Evolutionary conservation across 2,797 vertebrate genomes (phyloP).

Genomic region (Chromis chromis): DNA sequence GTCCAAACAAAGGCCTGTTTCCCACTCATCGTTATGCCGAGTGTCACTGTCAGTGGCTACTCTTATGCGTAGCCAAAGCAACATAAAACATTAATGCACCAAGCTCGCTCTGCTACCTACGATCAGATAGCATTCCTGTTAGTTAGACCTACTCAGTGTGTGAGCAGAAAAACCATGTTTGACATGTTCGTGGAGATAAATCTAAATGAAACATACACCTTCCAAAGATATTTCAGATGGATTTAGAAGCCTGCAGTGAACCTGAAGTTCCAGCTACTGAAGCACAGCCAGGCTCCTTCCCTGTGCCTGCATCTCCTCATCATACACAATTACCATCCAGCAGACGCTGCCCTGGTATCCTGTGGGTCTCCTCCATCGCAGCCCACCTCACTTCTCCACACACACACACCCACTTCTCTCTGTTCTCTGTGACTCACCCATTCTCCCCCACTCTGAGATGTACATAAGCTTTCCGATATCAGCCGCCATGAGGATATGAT

Average conservation of each 20-base stretch:
- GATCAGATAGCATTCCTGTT: conserved; percentile 22
- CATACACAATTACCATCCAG: conserved; percentile 64
- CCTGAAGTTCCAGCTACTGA: conserved; percentile 10
- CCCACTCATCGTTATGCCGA: conserved; percentile 76
- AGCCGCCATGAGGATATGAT: conserved; percentile 12
- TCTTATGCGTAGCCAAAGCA: conserved; percentile 48
- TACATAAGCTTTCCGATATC: not conserved
- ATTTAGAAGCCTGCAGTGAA: conserved; percentile 1
- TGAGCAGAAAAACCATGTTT: not conserved
- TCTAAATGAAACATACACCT: conserved; percentile 3
- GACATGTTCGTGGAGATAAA: conserved; percentile 8
- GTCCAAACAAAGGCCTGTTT: conserved; percentile 85
- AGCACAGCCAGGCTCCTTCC: conserved; percentile 16
- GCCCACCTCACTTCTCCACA: conserved; percentile 24
- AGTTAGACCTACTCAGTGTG: not conserved
- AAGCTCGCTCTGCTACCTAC: conserved; percentile 45
- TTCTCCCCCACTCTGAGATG: conserved; percentile 11
- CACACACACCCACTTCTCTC: conserved; percentile 21
- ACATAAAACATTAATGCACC: conserved; percentile 76
- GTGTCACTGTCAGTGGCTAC: conserved; percentile 71
- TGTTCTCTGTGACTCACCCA: conserved; percentile 10
- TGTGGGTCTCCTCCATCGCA: conserved; percentile 68
- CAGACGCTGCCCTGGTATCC: conserved; percentile 75
- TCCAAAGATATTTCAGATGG: conserved; percentile 1
- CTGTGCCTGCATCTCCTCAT: conserved; percentile 38